Evolutionary conservation across 2,888 invertebrate species (phyloP), one percentile per base, ranked within the genome.

Genomic region (Proisotoma minuta): DNA sequence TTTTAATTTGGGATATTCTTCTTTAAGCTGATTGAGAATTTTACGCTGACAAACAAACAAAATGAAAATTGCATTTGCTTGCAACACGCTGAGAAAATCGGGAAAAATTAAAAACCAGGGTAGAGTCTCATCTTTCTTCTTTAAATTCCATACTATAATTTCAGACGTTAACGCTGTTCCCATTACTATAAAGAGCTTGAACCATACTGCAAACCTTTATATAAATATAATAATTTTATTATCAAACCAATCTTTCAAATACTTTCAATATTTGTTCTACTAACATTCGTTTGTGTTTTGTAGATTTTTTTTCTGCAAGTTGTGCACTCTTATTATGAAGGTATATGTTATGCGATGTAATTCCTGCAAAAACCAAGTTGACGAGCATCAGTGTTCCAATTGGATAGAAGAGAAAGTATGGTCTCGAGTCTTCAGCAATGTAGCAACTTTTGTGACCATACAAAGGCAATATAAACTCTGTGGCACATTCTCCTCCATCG

Each of bases 111-210:
- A 62, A 29, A 61, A 65, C 70, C 70, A 73, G n/a, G 65, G 62
- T 1, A 63, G 53, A 5, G 61, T 57, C n/a, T 59, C 61, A 29
- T 61, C 53, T 20, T 60, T 54, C 20, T 62, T 59, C 26, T 57
- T 62, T 2, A 59, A 20, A 10, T 26, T 28, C 65, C 66, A 70
- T 28, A 69, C 69, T 20, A 69, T 58, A 29, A 73, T 51, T 43
- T 71, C 68, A 34, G 70, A 65, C 22, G 65, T 60, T 60, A 60
- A 69, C 1, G 66, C 66, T 5, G 71, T 40, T 20, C 71, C 71
- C 71, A 71, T 73, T 8, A 73, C 70, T 24, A 73, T 66, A 15
- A 70, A 58, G 27, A 73, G 59, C 60, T 73, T 73, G 1, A 54
- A 66, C 57, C 71, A 68, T 12, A 71, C 63, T 12, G 64, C 62